Evolutionary conservation across 2,113 vertebrate species (phyloP).

Genomic region (Zosterops hypoxanthus): DNA sequence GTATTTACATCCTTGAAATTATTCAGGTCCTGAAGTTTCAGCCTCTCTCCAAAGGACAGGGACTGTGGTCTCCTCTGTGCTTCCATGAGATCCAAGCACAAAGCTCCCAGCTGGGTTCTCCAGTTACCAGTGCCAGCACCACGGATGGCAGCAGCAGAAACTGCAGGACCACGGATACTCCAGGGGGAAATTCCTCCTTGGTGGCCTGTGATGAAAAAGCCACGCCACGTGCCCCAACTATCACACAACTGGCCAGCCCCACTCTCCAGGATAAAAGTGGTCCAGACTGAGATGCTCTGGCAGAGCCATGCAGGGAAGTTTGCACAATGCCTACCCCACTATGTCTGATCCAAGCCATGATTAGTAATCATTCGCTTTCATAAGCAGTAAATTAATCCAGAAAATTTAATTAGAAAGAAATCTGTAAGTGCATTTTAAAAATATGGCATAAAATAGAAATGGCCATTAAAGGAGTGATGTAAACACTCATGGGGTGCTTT

Average conservation of each 20-base stretch:
- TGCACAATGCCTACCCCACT: conserved; percentile 6
- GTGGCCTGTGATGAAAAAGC: not conserved
- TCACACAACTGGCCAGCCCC: conserved; percentile 5
- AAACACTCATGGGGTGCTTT: not conserved
- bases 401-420: conserved; percentile 52
- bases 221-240: not conserved
- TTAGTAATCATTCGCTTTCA: conserved; percentile 39
- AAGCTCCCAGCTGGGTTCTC: not conserved
- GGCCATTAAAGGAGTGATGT: not conserved
- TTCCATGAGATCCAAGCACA: not conserved
- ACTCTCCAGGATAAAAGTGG: conserved; percentile 12
- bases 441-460: conserved; percentile 42
- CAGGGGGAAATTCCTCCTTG: not conserved
- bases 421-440: conserved; percentile 41
- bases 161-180: not conserved
- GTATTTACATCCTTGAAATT: not conserved
- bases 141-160: not conserved
- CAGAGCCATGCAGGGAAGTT: not conserved
- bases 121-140: not conserved
- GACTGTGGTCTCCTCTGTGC: not conserved
- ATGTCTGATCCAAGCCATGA: not conserved
- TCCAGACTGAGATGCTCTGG: conserved; percentile 18
- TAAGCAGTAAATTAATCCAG: conserved; percentile 29
- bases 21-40: not conserved
- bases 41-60: not conserved